Evolutionary conservation across 2,797 vertebrate species (phyloP), one percentile per base, ranked within the genome.

Genomic region (Naso thynnoides): DNA sequence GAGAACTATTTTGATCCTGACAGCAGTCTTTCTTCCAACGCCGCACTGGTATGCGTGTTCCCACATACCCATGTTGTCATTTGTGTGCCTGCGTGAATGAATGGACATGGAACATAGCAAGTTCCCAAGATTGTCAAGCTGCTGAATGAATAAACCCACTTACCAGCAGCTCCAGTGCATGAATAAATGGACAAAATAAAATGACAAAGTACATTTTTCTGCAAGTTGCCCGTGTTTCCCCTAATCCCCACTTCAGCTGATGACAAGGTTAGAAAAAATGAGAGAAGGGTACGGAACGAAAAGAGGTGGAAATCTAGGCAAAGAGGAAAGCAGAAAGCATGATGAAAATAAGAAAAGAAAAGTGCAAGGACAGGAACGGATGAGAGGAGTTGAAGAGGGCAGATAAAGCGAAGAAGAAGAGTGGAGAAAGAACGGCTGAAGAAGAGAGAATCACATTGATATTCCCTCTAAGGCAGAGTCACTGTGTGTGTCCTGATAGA

Each of bases 1-100:
- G 60, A 47, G 70, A 92, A 86, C 78, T 84, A 90, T 91, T 78
- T 79, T 75, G 73, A 83, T 84, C 80, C 78, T 88, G 88, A 85
- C 83, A 82, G 78, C 14, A 9, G 18, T 80, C 84, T 85, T 86
- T 90, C 71, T 85, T 80, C 72, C 70, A 66, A 44, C 11, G 4
- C 56, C 4, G 2, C 21, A 31, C 78, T 78, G 79, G 72, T 52
- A 81, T 86, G 81, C 70, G 19, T 64, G 70, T 80, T 79, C 65
- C 81, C 71, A 73, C 85, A 86, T 88, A 67, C 73, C 63, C 11
- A 62, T 63, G 66, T 16, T 75, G 80, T 76, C 76, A 78, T 70
- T 75, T 47, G 41, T 80, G 64, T 65, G 74, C 16, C 24, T 16
- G 11, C 58, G 38, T 19, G 45, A 59, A 50, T 63, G 67, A 72